Evolutionary conservation across 2,113 vertebrate species (phyloP).

Genomic region (Triplophysa tibetana): DNA sequence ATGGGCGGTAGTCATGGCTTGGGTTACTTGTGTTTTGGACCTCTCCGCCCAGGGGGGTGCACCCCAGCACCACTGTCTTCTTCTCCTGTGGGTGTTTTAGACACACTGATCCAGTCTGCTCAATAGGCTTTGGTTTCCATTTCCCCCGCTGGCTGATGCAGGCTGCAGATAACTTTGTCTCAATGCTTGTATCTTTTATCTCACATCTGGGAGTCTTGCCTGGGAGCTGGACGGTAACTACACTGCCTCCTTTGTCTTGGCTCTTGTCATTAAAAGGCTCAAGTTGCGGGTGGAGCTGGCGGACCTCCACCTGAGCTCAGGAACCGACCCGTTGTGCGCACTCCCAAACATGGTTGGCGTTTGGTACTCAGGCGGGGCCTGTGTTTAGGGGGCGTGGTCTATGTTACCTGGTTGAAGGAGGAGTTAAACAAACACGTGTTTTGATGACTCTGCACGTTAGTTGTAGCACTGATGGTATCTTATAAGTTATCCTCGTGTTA

Average conservation of each 20-base stretch:
- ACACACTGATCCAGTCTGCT: slow-evolving; percentile 48
- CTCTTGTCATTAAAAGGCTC: slow-evolving; percentile 62
- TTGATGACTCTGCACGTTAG: slow-evolving; percentile 9
- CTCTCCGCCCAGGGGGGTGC: slow-evolving; percentile 53
- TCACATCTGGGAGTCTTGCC: slow-evolving; percentile 61
- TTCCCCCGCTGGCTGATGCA: slow-evolving; percentile 57
- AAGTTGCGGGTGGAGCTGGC: slow-evolving; percentile 54
- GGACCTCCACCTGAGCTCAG: slow-evolving; percentile 32
- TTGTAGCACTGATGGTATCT: slow-evolving; percentile 7
- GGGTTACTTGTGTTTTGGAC: slow-evolving; percentile 55
- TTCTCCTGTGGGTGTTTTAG: slow-evolving; percentile 55
- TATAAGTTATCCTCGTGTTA: slow-evolving; percentile 9
- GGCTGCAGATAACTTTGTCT: slow-evolving; percentile 70
- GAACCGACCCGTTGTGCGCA: not conserved
- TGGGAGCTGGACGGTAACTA: slow-evolving; percentile 61
- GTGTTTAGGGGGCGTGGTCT: not conserved
- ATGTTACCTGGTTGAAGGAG: slow-evolving; percentile 4
- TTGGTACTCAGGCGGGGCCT: not conserved
- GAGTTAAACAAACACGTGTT: not conserved
- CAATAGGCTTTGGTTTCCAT: slow-evolving; percentile 63
- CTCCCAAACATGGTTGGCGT: not conserved
- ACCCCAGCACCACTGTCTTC: slow-evolving; percentile 52
- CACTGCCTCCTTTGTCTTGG: slow-evolving; percentile 58
- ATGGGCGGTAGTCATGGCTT: slow-evolving; percentile 45
- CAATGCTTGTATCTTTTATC: slow-evolving; percentile 68